These are phyloP conservation scores for Acanthaster planci DNA, from an alignment of 35 echinoderm and acorn worm genomes.

Conservation along the genomic window DNA sequence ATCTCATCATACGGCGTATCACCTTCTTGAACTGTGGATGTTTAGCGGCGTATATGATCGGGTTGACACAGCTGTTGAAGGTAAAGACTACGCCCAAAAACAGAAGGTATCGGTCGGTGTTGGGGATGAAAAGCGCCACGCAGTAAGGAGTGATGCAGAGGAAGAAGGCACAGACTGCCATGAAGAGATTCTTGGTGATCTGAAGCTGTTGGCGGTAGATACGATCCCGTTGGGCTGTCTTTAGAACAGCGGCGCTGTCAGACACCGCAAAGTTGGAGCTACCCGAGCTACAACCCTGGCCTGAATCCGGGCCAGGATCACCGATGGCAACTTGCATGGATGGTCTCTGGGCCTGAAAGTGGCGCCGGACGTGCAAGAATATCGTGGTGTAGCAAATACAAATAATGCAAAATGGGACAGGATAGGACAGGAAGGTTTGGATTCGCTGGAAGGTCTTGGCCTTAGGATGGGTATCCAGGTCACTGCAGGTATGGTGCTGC, in stretches of 20 bases:
- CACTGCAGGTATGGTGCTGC: conserved; percentile 29
- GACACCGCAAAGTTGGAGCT: not conserved
- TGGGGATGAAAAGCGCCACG: conserved; percentile 50
- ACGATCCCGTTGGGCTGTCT: not conserved
- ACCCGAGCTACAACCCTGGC: not conserved
- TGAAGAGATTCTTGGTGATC: conserved; percentile 55
- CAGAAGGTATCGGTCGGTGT: conserved; percentile 35
- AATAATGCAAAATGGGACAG: conserved; percentile 55
- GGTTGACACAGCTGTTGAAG: conserved; percentile 31
- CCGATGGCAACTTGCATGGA: not conserved
- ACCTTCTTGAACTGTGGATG: conserved; percentile 54
- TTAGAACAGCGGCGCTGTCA: not conserved
- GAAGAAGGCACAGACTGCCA: conserved; percentile 57
- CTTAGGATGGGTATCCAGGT: conserved; percentile 27
- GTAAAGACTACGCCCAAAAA: conserved; percentile 10
- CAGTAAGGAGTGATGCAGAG: conserved; percentile 52
- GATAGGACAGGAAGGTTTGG: conserved; percentile 13
- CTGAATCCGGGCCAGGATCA: not conserved
- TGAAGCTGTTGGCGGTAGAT: conserved; percentile 30
- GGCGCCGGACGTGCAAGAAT: conserved; percentile 30
- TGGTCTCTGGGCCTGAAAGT: conserved; percentile 42
- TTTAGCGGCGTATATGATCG: conserved; percentile 46
- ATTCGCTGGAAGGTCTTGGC: conserved; percentile 14
- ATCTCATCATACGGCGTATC: conserved; percentile 20
- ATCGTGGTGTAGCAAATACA: conserved; percentile 40